Evolutionary conservation across 2,888 invertebrate species (phyloP), one percentile per base, ranked within the genome.

Genomic region (Axea sp.): DNA sequence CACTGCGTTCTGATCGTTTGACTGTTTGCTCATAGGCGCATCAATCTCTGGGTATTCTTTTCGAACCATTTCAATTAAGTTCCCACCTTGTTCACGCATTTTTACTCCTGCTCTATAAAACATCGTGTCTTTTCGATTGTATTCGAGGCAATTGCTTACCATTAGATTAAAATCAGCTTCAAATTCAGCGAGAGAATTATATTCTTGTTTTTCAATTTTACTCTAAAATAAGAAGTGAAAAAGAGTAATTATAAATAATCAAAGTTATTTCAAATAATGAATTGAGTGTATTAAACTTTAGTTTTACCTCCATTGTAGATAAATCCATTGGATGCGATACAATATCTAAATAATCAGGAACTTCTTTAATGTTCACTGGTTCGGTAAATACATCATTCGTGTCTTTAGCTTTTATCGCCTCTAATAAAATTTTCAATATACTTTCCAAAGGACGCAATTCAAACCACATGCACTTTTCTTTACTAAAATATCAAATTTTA

Each of bases 81-180:
- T 90, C 12, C 91, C 91, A 67, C 97, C 96, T 88, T 96, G 95
- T 79, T 97, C 97, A 28, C 95, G 91, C 93, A 98, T 94, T 82
- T 94, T 94, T 1, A 95, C 89, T 0, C 95, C 98, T 1, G 96
- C 94, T 55, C 95, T 92, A 87, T 97, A 98, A 87, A 96, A 98
- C 60, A 97, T 94, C 0, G 98, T 98, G 80, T 98, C 97, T 84
- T 96, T 95, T 76, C 95, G 94, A 87, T 99, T 99, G 87, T 99
- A 99, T 0, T 94, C 94, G 81, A 97, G 90, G 84, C 99, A 99
- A 88, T 99, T 99, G 77, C 92, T 92, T 62, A 98, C 95, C 95
- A 99, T 98, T n/a, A 98, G 90, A 81, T 94, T 92, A 86, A 99
- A 98, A 89, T 99, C 99, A 0, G 90, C 90, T 83, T 96, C 95